A percentile compares a stretch with the other conserved stretches of the same genome.
Evolutionary conservation across 2,797 vertebrate species (phyloP).

Genomic region (Selene dorsalis): DNA sequence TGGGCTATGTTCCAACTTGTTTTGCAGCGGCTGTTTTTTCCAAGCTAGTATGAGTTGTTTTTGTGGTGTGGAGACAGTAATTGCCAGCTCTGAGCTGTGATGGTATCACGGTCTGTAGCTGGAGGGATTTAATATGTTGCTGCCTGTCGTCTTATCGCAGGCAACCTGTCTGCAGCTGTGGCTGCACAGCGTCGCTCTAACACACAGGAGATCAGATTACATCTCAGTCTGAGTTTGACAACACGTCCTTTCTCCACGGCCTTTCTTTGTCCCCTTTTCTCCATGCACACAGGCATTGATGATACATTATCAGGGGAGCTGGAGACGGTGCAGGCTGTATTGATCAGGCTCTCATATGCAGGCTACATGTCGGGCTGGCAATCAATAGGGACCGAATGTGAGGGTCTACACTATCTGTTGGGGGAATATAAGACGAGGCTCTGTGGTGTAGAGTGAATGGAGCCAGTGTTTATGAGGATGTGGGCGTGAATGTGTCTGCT

Average conservation of each 20-base stretch:
- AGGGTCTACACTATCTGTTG: slow-evolving; percentile 20
- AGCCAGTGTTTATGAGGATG: slow-evolving; percentile 16
- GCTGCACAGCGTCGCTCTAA: slow-evolving; percentile 14
- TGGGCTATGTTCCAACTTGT: background rate
- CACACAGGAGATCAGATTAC: slow-evolving; percentile 23
- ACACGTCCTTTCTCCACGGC: background rate
- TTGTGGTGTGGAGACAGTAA: background rate
- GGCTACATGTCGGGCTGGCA: slow-evolving; percentile 38
- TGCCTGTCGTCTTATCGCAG: slow-evolving; percentile 9
- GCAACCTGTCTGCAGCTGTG: background rate
- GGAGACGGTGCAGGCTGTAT: slow-evolving; percentile 22
- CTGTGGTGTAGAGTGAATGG: slow-evolving; percentile 15
- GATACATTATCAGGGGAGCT: background rate
- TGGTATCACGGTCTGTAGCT: background rate
- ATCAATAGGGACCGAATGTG: slow-evolving; percentile 56
- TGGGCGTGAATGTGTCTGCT: background rate
- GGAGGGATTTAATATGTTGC: background rate
- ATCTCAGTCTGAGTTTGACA: slow-evolving; percentile 8
- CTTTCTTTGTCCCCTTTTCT: background rate
- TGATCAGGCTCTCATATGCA: slow-evolving; percentile 52
- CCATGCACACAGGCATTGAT: background rate
- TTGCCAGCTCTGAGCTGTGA: background rate
- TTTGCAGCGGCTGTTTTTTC: background rate
- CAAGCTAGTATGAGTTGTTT: background rate
- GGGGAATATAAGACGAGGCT: slow-evolving; percentile 20